Evolutionary conservation across 1,140 invertebrate genomes (phyloP).

Genomic region (Penaeus vannamei): DNA sequence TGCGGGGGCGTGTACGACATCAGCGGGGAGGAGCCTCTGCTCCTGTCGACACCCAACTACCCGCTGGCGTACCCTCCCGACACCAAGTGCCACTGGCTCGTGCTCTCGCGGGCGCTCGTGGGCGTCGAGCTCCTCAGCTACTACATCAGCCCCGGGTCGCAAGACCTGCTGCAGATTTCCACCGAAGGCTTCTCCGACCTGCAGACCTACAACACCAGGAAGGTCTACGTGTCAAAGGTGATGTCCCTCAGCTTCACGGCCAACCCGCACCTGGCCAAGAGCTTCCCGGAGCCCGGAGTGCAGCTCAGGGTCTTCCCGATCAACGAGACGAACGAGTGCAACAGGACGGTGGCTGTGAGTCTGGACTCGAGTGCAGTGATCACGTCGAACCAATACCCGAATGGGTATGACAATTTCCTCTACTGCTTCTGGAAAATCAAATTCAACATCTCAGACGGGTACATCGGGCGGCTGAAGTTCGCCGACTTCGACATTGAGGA

Average conservation of each 20-base stretch:
- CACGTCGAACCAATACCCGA: background rate
- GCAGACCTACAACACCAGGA: background rate
- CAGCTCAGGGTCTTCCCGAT: slow-evolving; percentile 7
- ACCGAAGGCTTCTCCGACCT: background rate
- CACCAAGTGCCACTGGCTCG: slow-evolving; percentile 11
- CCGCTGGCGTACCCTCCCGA: background rate
- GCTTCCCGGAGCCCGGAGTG: background rate
- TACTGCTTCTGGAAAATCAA: background rate
- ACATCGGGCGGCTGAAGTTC: background rate
- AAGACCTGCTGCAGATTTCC: background rate
- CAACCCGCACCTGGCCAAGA: background rate
- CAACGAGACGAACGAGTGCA: background rate
- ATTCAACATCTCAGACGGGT: background rate
- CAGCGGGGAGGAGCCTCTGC: background rate
- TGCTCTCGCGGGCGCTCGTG: background rate
- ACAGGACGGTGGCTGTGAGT: background rate
- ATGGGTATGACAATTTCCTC: background rate
- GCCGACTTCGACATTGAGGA: background rate
- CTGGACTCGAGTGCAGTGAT: background rate
- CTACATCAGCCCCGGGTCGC: background rate
- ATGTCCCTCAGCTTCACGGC: background rate
- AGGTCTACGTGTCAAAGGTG: background rate
- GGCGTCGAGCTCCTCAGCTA: background rate
- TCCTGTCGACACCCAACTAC: background rate
- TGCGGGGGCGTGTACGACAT: background rate